Percentiles rank a stretch among this genome's conserved stretches.
Evolutionary conservation across 2,797 vertebrate species (phyloP).

Genomic region (Hemibagrus guttatus): DNA sequence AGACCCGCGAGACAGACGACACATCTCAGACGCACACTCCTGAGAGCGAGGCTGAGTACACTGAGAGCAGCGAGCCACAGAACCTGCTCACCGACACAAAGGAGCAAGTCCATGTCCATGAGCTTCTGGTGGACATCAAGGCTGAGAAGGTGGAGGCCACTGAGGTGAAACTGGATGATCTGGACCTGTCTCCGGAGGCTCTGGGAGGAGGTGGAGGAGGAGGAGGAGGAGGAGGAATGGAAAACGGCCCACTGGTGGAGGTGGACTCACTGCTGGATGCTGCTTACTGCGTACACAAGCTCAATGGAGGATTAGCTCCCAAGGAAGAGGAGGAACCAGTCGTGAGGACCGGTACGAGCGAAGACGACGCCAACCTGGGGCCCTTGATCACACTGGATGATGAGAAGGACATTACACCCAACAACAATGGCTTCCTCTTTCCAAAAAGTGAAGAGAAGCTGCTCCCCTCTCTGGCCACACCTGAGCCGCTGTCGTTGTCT

Average conservation of each 20-base stretch:
- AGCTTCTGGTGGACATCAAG: constrained; percentile 97
- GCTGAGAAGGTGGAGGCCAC: constrained; percentile 99
- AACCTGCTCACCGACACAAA: constrained; percentile 90
- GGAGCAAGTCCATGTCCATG: constrained; percentile 92
- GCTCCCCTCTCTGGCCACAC: constrained; percentile 88
- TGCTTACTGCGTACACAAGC: constrained; percentile 94
- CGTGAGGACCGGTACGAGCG: constrained; percentile 64
- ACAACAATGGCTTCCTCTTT: constrained; percentile 92
- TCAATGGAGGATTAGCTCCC: constrained; percentile 86
- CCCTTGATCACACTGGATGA: constrained; percentile 95
- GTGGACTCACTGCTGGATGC: constrained; percentile 94
- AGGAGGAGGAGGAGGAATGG: constrained; percentile 67
- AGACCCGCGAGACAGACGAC: constrained; percentile 91
- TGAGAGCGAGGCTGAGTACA: constrained; percentile 94
- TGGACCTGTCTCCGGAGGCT: constrained; percentile 95
- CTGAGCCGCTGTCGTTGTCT: constrained; percentile 85
- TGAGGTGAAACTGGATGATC: constrained; percentile 96
- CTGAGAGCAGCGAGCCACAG: constrained; percentile 83
- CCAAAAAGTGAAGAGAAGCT: constrained; percentile 96
- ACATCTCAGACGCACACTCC: constrained; percentile 95
- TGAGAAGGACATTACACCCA: constrained; percentile 93
- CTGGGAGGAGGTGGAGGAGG: constrained; percentile 71
- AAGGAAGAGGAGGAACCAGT: constrained; percentile 80
- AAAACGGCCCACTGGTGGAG: constrained; percentile 92
- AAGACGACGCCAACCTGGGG: constrained; percentile 89